Base-by-base conservation (phyloP, 2,113 vertebrate genomes). In the Eretmochelys imbricata region DNA sequence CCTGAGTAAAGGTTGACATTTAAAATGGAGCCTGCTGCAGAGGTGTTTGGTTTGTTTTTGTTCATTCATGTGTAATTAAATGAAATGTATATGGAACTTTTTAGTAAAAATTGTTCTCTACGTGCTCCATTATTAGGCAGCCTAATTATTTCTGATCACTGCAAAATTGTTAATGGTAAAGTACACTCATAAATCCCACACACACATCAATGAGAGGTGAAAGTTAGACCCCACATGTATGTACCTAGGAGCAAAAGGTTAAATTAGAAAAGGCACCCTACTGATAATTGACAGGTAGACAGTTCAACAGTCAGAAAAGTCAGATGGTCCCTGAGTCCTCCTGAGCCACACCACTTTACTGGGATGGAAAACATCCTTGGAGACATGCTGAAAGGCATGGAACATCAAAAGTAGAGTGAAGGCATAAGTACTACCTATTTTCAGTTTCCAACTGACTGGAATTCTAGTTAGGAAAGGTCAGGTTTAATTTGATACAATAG, bases 81-180 rank as follows among this genome's bases (percentile, higher is more conserved):
- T 4, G 27, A 87, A 17, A 19, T 9, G 1, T 85, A 85, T 85
- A 75, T 59, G 75, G 48, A 24, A 80, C 82, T 65, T 81, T 8
- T 85, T 87, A 89, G 48, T 53, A 54, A 93, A 88, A 72, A 46
- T 19, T 83, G 92, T 53, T 86, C 82, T 76, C 82, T 92, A 87
- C 72, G 93, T 88, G 81, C 87, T 65, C 48, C 62, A 14, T 80
- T 89, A 31, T 46, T 93, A 20, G 0, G 29, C 93, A 91, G 81
- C 49, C 42, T 93, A 92, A 93, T 97, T 96, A 92, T 93, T 97
- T 97, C 96, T 95, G 94, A 97, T 87, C 59, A 86, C 51, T 91
- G 69, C 17, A 51, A 46, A 38, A 95, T 82, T 82, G 48, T 95
- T 98, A 97, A 96, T 91, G 69, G 93, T 85, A 87, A 87, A 49